phyloP scores from a whole-genome alignment of 2,888 invertebrate species.

The Netelia virgata region DNA sequence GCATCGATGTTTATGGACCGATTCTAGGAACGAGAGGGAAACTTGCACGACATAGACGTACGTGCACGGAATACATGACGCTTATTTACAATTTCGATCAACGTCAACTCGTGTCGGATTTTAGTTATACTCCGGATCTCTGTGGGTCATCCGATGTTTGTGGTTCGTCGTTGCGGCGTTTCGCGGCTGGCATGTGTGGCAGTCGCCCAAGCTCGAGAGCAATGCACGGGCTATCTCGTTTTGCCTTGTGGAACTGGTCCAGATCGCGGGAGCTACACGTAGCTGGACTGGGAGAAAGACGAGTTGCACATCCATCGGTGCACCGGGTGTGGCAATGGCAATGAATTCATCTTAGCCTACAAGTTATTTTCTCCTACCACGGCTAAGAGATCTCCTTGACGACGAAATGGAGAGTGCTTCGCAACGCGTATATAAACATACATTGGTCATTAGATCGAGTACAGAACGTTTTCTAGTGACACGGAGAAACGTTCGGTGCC shows the following conservation, averaged over 20 bases:
- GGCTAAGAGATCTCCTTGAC: neutral
- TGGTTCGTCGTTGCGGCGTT: conserved; percentile 22
- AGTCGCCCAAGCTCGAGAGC: conserved; percentile 12
- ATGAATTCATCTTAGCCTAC: neutral
- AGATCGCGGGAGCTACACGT: conserved; percentile 14
- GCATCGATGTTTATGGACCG: conserved; percentile 7
- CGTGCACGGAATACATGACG: conserved; percentile 31
- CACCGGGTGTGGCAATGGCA: neutral
- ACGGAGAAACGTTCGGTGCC: conserved; percentile 13
- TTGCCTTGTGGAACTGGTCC: conserved; percentile 44
- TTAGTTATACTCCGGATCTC: conserved; percentile 8
- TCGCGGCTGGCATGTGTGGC: conserved; percentile 15
- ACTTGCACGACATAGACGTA: neutral
- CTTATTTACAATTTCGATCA: conserved; percentile 60
- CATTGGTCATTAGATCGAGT: conserved; percentile 39
- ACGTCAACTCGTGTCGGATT: conserved; percentile 49
- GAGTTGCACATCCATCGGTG: neutral
- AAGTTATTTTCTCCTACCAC: neutral
- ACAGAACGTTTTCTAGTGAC: conserved; percentile 61
- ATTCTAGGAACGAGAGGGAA: conserved; percentile 27
- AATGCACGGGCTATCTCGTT: conserved; percentile 24
- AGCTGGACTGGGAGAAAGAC: neutral
- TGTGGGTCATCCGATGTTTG: neutral
- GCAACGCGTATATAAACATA: conserved; percentile 69
- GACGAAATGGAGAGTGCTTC: conserved; percentile 56